Conservation (phyloP, 2,888 invertebrate genomes). For the Clepsis dumicolana region DNA sequence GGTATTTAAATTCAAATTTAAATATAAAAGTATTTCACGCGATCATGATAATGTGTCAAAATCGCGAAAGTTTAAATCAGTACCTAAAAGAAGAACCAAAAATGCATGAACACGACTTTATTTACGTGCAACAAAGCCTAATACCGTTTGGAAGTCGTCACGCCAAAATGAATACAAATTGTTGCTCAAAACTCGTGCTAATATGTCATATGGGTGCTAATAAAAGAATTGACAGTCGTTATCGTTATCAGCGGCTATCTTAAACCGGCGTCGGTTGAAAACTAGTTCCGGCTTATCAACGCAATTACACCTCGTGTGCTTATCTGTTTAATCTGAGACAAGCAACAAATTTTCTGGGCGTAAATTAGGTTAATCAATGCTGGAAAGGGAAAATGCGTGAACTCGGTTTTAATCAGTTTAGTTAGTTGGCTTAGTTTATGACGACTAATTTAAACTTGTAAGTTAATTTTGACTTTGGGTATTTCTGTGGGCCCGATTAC, state of each 20-base stretch:
- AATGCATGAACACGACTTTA: too few relatives aligned
- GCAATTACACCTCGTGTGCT: background rate
- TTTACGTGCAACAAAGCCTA: too few relatives aligned
- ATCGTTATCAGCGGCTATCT: background rate
- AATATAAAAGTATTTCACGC: too few relatives aligned
- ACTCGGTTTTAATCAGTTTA: background rate
- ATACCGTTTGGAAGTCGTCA: too few relatives aligned
- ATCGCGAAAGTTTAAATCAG: too few relatives aligned
- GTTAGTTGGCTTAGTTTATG: too few relatives aligned
- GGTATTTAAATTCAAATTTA: too few relatives aligned
- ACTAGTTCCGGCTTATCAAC: constrained; percentile 2
- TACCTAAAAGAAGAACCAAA: background rate
- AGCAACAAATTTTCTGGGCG: background rate
- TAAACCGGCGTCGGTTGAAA: background rate
- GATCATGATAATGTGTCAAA: too few relatives aligned
- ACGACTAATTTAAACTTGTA: too few relatives aligned
- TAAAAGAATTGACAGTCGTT: background rate
- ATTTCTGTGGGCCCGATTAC: too few relatives aligned
- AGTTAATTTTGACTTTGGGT: too few relatives aligned
- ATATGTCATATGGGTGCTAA: background rate
- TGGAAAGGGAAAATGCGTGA: background rate
- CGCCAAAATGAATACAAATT: background rate
- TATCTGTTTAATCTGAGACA: constrained; percentile 2
- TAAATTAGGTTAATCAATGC: background rate
- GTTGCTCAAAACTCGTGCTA: background rate